Evolutionary conservation across 30 jellyfish, hydroid and myxozoan species (phyloP).

Genomic region (Aurelia aurita complex sp. Pacific): DNA sequence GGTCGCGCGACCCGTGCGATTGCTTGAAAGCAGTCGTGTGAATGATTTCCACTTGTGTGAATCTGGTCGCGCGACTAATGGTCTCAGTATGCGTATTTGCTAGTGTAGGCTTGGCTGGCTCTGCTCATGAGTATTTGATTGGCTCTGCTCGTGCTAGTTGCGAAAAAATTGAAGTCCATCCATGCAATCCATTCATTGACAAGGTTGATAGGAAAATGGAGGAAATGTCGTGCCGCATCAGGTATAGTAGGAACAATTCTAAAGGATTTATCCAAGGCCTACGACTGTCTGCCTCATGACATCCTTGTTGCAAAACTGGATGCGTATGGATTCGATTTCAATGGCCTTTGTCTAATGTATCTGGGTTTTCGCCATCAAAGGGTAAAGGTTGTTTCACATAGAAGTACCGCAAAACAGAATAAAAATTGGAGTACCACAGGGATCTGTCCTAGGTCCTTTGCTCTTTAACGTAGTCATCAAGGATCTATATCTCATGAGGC

Average conservation of each 20-base stretch:
- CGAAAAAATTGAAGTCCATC: too few species aligned
- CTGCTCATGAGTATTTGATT: too few species aligned
- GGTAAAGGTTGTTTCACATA: slow-evolving; percentile 28
- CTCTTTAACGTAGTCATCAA: slow-evolving; percentile 14
- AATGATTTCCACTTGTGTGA: too few species aligned
- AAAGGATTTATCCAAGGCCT: slow-evolving; percentile 45
- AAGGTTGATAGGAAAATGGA: slow-evolving; percentile 15
- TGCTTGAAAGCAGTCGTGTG: too few species aligned
- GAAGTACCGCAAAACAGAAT: too few species aligned
- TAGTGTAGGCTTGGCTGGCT: too few species aligned
- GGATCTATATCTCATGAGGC: slow-evolving; percentile 14
- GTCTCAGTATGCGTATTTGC: too few species aligned
- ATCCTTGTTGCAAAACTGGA: slow-evolving; percentile 41
- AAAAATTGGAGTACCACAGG: too few species aligned
- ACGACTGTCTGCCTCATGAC: slow-evolving; percentile 69
- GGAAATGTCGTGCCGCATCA: slow-evolving; percentile 26
- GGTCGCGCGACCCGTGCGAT: too few species aligned
- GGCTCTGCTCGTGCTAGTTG: too few species aligned
- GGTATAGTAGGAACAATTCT: slow-evolving; percentile 47
- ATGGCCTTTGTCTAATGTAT: slow-evolving; percentile 7
- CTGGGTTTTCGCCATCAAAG: slow-evolving; percentile 26
- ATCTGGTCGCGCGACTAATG: too few species aligned
- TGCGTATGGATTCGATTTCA: slow-evolving; percentile 38
- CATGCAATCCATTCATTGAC: background rate
- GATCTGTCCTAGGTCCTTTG: too few species aligned